Conservation (phyloP, 2,113 vertebrate species). For the Apteryx mantelli region DNA sequence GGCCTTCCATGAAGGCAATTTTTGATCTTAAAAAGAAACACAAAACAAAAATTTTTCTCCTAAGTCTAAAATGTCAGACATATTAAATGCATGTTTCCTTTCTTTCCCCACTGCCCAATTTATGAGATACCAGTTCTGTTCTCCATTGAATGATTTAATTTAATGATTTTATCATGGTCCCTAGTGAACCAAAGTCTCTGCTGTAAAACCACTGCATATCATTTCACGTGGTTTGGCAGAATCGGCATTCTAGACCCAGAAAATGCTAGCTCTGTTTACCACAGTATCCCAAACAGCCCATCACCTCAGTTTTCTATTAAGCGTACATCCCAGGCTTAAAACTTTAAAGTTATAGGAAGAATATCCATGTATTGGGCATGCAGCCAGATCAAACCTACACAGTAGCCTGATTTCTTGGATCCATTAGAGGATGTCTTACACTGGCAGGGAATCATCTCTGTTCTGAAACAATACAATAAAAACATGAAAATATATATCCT, state of each 20-base stretch:
- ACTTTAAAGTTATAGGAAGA: not conserved
- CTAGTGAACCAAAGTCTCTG: not conserved
- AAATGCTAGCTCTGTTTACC: not conserved
- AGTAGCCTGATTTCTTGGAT: not conserved
- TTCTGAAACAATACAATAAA: not conserved
- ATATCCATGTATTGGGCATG: not conserved
- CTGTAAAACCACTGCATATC: not conserved
- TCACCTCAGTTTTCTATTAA: not conserved
- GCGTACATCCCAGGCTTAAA: not conserved
- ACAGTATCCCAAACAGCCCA: not conserved
- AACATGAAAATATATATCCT: not conserved
- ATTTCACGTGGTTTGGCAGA: not conserved
- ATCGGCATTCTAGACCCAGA: not conserved
- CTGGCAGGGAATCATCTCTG: not conserved
- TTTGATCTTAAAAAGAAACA: constrained; percentile 1
- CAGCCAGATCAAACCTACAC: not conserved
- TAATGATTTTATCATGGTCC: not conserved
- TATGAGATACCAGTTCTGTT: not conserved
- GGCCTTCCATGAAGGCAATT: not conserved
- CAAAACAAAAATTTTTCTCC: not conserved
- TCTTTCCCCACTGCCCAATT: not conserved
- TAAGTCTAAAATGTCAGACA: not conserved
- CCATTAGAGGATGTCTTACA: not conserved
- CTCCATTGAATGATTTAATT: not conserved
- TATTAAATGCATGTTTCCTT: not conserved